Evolutionary conservation across 2,113 vertebrate species (phyloP).

Genomic region (Mugil cephalus): DNA sequence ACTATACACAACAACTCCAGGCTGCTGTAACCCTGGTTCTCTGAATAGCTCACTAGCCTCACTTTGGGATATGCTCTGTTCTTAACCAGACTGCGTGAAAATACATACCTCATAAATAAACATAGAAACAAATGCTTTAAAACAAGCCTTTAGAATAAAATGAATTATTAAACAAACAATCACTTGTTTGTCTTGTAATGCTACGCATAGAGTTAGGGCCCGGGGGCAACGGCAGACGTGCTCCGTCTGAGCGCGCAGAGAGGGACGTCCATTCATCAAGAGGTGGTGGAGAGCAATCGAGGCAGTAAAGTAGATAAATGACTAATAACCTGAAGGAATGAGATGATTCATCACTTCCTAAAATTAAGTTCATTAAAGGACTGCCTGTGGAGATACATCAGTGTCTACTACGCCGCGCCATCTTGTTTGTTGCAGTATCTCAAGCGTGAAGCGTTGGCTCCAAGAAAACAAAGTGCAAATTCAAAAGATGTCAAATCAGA

Average conservation of each 20-base stretch:
- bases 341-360: constrained; percentile 76
- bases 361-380: constrained; percentile 72
- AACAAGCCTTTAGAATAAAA: too few relatives aligned
- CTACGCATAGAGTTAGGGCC: constrained; percentile 38
- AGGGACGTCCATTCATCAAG: constrained; percentile 68
- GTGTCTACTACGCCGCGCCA: constrained; percentile 46
- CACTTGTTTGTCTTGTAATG: too few relatives aligned
- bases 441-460: not conserved
- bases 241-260: constrained; percentile 22
- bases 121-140: too few relatives aligned
- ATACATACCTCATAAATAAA: too few relatives aligned
- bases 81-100: too few relatives aligned
- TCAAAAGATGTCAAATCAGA: not conserved
- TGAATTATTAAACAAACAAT: too few relatives aligned
- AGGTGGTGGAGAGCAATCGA: constrained; percentile 33
- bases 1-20: too few relatives aligned
- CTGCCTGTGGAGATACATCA: constrained; percentile 63
- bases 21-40: too few relatives aligned
- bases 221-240: constrained; percentile 28
- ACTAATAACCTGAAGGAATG: constrained; percentile 66
- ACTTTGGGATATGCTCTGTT: too few relatives aligned
- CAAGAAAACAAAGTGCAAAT: not conserved
- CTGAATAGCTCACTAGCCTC: too few relatives aligned
- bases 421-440: constrained; percentile 41
- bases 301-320: constrained; percentile 71